These are phyloP conservation scores for Bovichtus variegatus DNA, from an alignment of 2,797 vertebrate species.

Conservation along the genomic window DNA sequence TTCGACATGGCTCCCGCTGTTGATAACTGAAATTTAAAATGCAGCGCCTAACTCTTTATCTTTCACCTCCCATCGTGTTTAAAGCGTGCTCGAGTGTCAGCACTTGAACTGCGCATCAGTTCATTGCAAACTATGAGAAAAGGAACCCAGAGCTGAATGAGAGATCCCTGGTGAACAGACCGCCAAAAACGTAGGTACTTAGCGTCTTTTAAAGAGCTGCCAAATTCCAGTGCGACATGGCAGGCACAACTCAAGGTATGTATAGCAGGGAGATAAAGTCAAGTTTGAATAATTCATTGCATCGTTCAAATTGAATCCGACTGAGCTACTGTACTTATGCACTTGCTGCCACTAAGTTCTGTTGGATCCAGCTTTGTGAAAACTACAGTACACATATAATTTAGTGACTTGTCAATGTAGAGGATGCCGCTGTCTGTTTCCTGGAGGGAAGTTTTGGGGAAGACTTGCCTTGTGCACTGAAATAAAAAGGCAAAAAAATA, in stretches of 20 bases:
- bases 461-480: slow-evolving; percentile 24
- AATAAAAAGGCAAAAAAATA: slow-evolving; percentile 46
- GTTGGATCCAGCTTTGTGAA: slow-evolving; percentile 29
- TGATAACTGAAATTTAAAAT: slow-evolving; percentile 58
- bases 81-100: slow-evolving; percentile 52
- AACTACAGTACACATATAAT: neutral
- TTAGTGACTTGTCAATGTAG: slow-evolving; percentile 20
- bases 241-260: slow-evolving; percentile 32
- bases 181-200: slow-evolving; percentile 28
- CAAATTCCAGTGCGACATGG: slow-evolving; percentile 29
- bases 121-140: slow-evolving; percentile 46
- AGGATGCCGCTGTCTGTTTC: slow-evolving; percentile 24
- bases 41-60: slow-evolving; percentile 44
- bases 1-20: slow-evolving; percentile 41
- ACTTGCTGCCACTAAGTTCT: slow-evolving; percentile 8
- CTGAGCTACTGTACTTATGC: slow-evolving; percentile 21
- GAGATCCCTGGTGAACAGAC: slow-evolving; percentile 39
- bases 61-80: slow-evolving; percentile 52
- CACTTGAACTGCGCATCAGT: slow-evolving; percentile 43
- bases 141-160: slow-evolving; percentile 26
- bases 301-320: slow-evolving; percentile 9
- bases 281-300: slow-evolving; percentile 54
- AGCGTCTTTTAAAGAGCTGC: slow-evolving; percentile 43
- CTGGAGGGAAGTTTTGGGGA: slow-evolving; percentile 25
- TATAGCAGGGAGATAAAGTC: slow-evolving; percentile 32